Evolutionary conservation across 1,140 invertebrate genomes (phyloP), one percentile per base, ranked within the genome.

Genomic region (Polyergus mexicanus): DNA sequence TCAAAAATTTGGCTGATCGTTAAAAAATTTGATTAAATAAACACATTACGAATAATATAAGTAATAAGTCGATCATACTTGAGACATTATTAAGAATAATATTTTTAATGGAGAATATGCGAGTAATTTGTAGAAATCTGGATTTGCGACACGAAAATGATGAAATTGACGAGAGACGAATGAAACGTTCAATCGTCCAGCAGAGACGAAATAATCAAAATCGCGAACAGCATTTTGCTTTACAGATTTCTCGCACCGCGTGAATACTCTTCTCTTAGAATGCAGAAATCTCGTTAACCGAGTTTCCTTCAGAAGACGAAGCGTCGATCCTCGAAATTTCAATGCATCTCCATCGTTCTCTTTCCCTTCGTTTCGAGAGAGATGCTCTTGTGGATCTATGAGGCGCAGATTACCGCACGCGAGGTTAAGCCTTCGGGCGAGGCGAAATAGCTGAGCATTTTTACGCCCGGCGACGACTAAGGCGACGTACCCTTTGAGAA

Each of bases 381-480:
- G 22, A 47, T 62, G 35, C 60, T 60, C 58, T 16, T 16, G 56
- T 7, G 7, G 72, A 76, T 63, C 44, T 51, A 63, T 47, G 51
- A 35, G 72, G 38, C 38, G 80, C 41, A 41, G 75, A 84, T 90
- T 90, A 87, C 63, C 69, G 78, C 69, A 54, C 22, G 80, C 58
- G 47, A 78, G 32, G 85, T 85, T 89, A 81, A 90, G 85, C 88
- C 89, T 89, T 86, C 75, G 87, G 88, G 85, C 89, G 72, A 89
- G 88, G 60, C 51, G 89, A 72, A 87, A 89, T 85, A 84, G 80
- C 38, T 87, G 89, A 86, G 88, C 85, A 90, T 90, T 90, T 90
- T 90, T 90, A 89, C 88, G 85, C 85, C 71, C 62, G 62, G 47
- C 66, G 85, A 86, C 77, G 77, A 89, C 86, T 66, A 76, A 87